Base-by-base conservation (phyloP, 2,888 invertebrate genomes). In the Doris montereyensis region DNA sequence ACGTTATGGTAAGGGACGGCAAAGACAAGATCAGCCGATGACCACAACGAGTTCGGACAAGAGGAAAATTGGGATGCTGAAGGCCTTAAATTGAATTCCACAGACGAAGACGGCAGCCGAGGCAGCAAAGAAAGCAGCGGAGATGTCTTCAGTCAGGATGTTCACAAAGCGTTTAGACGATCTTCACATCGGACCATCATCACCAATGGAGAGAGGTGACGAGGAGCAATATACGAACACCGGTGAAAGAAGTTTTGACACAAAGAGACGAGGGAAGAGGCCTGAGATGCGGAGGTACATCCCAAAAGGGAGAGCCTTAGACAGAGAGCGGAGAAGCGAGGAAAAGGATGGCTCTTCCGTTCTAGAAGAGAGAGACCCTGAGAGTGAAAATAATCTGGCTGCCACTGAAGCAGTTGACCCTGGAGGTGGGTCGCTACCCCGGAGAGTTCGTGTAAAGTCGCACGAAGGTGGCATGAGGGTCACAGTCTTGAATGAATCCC, bases 241-340 rank as follows among this genome's bases (percentile, higher is more conserved):
- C 10, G 58, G 60, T 65, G 62, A 74, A 34, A 77, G 70, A 77
- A 80, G 76, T 75, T 13, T 70, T 28, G 74, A 32, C 41, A 65
- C 57, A 1, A 81, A 75, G 32, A 70, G 80, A 1, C 65, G 84
- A 35, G 73, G 79, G 13, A 87, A 86, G 80, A 82, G 84, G n/a
- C 88, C 88, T 2, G 87, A 87, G 67, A 86, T 89, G 21, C 86
- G 84, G 74, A 84, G 85, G 32, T 89, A 89, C 83, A 84, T 88
- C 17, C 89, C 89, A 2, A 87, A 85, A 78, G 87, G 84, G 0
- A 83, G 85, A 24, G 74, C 86, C 2, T 72, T 84, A 24, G 86
- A 87, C 81, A 78, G 72, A 60, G 79, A 79, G 26, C 73, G 26
- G 4, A 77, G 77, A 57, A 78, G 76, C 28, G 76, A 80, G 34